Conservation (phyloP, 2,797 vertebrate species). For the Decapterus maruadsi region DNA sequence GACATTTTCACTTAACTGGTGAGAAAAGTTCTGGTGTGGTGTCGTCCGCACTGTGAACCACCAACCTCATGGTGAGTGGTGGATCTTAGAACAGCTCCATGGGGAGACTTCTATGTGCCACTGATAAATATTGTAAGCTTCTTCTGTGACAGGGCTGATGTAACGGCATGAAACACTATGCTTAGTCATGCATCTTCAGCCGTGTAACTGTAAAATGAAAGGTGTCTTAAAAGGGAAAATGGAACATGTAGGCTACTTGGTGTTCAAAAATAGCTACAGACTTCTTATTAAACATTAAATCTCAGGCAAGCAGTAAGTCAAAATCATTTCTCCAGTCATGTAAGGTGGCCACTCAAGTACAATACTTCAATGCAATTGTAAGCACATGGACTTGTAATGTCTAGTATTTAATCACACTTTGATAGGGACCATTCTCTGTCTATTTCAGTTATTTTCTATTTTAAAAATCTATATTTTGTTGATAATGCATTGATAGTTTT, state of each 20-base stretch:
- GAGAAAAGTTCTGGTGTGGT: neutral
- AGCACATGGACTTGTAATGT: neutral
- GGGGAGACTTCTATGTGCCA: neutral
- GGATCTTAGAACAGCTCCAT: neutral
- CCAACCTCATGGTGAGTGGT: neutral
- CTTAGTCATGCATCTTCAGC: neutral
- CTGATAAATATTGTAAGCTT: slow-evolving; percentile 19
- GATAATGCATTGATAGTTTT: no score
- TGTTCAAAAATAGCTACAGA: neutral
- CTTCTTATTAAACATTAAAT: neutral
- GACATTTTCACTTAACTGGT: neutral
- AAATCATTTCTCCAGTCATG: neutral
- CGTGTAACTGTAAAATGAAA: neutral
- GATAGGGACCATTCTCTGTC: neutral
- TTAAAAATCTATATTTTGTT: no score
- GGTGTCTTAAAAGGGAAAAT: neutral
- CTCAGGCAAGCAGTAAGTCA: neutral
- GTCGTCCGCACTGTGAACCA: neutral
- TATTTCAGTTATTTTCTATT: no score
- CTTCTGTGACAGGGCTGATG: slow-evolving; percentile 25
- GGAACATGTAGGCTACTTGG: neutral
- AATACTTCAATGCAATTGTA: neutral
- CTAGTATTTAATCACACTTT: neutral
- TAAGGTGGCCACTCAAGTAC: neutral
- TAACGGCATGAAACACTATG: slow-evolving; percentile 20